Evolutionary conservation across 2,113 vertebrate genomes (phyloP), one percentile per base, ranked within the genome.

Genomic region (Mesembrinibis cayennensis): DNA sequence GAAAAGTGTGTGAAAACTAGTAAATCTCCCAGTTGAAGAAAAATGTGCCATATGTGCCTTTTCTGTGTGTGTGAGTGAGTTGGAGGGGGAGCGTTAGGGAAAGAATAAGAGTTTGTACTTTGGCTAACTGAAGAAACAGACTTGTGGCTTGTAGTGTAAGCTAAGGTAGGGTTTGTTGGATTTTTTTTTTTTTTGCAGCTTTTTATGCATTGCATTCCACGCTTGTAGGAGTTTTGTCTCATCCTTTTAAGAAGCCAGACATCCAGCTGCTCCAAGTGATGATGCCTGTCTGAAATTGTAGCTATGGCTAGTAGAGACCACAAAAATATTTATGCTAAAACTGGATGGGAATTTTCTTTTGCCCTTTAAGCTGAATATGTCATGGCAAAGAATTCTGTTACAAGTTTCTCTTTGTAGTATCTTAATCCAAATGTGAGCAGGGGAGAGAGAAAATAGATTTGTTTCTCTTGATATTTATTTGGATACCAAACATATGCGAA

Each of bases 311-410:
- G 89, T 93, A 85, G 65, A 82, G 77, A 40, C 83, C 65, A 90
- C 87, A 92, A 84, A 95, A 95, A 93, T 95, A 89, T 81, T 97
- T 80, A 87, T 0, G 2, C 84, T 94, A 79, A 91, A 95, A 89
- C 58, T 74, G 63, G 63, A 36, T 87, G 82, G 62, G 92, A 66
- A 73, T 94, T 93, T 89, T 89, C 38, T 67, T 76, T 76, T 85
- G 36, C 78, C 62, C 2, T 82, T 69, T 20, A 47, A 81, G 56
- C 61, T 84, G 56, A 82, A 56, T 85, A n/a, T 93, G 78, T 88
- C 71, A 36, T 53, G 47, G 44, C 49, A 69, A 83, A 88, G 71
- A 92, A 72, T 65, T 91, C 29, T 87, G 16, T 72, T 86, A 10
- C 7, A 47, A 76, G 34, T 79, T 29, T 85, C 29, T 87, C 63